Conservation (phyloP, 2,113 vertebrate genomes). For the Tonatia bakeri region DNA sequence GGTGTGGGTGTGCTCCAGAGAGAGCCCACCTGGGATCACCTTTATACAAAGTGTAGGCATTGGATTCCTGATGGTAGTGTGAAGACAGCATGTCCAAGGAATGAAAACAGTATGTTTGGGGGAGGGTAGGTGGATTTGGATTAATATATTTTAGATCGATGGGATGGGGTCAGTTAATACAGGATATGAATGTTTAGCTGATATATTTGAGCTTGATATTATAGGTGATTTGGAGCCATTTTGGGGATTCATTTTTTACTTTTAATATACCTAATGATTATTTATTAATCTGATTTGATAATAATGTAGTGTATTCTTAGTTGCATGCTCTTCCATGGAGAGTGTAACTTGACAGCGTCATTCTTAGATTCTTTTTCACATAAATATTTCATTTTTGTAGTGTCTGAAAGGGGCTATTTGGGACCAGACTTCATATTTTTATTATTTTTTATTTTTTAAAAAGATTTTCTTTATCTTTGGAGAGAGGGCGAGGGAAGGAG, state of each 20-base stretch:
- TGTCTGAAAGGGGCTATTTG: background rate
- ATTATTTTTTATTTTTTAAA: background rate
- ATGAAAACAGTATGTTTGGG: background rate
- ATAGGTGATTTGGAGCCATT: background rate
- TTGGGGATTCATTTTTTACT: background rate
- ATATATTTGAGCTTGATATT: background rate
- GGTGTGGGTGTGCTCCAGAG: too few relatives aligned
- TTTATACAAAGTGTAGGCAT: background rate
- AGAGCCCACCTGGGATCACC: too few relatives aligned
- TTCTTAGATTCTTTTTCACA: background rate
- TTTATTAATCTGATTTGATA: background rate
- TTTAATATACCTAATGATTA: background rate
- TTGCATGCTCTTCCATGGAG: background rate
- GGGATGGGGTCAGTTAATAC: background rate
- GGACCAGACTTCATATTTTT: background rate
- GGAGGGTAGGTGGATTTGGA: background rate
- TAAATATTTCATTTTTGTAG: background rate
- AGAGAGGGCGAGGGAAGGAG: too few relatives aligned
- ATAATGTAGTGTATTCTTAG: background rate
- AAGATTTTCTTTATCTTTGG: too few relatives aligned
- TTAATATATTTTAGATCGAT: background rate
- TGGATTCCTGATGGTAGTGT: background rate
- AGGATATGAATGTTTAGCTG: background rate
- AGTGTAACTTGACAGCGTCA: background rate
- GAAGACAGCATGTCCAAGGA: background rate